Evolutionary conservation across 2,797 vertebrate genomes (phyloP).

Genomic region (Pterois miles): DNA sequence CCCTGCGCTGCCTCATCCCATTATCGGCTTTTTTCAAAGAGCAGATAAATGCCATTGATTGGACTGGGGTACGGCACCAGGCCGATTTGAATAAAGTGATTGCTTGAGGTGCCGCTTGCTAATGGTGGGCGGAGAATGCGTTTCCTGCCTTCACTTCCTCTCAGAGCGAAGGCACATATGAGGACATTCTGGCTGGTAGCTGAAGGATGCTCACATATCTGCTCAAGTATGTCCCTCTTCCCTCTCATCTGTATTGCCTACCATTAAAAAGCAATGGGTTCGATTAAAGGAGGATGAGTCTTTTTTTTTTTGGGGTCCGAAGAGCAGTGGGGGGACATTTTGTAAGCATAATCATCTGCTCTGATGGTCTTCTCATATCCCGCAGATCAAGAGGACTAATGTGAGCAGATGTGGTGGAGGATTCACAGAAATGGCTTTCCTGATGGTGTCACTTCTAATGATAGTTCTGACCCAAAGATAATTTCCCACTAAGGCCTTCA

Average conservation of each 20-base stretch:
- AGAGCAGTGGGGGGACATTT: slow-evolving; percentile 64
- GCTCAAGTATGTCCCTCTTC: slow-evolving; percentile 42
- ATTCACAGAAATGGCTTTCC: slow-evolving; percentile 61
- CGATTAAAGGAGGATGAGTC: slow-evolving; percentile 79
- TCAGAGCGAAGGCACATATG: slow-evolving; percentile 50
- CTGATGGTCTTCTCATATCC: slow-evolving; percentile 71
- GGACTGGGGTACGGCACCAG: slow-evolving; percentile 63
- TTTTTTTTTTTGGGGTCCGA: slow-evolving; percentile 61
- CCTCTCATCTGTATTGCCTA: slow-evolving; percentile 71
- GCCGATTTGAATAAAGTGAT: slow-evolving; percentile 76
- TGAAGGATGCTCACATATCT: slow-evolving; percentile 67
- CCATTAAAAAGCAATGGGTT: slow-evolving; percentile 81
- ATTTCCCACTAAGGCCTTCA: slow-evolving; percentile 49
- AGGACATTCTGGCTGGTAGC: slow-evolving; percentile 55
- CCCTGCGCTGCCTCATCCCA: slow-evolving; percentile 70
- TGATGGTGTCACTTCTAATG: slow-evolving; percentile 73
- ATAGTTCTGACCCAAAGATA: slow-evolving; percentile 69
- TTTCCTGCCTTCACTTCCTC: slow-evolving; percentile 68
- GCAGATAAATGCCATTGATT: slow-evolving; percentile 84
- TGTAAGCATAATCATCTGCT: slow-evolving; percentile 75
- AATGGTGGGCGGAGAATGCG: slow-evolving; percentile 65
- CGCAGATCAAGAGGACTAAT: slow-evolving; percentile 78
- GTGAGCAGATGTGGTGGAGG: slow-evolving; percentile 73
- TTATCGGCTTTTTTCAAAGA: slow-evolving; percentile 79
- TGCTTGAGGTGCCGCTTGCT: slow-evolving; percentile 64